Base-by-base conservation (phyloP, 2,888 invertebrate species). In the Erebia aethiops region DNA sequence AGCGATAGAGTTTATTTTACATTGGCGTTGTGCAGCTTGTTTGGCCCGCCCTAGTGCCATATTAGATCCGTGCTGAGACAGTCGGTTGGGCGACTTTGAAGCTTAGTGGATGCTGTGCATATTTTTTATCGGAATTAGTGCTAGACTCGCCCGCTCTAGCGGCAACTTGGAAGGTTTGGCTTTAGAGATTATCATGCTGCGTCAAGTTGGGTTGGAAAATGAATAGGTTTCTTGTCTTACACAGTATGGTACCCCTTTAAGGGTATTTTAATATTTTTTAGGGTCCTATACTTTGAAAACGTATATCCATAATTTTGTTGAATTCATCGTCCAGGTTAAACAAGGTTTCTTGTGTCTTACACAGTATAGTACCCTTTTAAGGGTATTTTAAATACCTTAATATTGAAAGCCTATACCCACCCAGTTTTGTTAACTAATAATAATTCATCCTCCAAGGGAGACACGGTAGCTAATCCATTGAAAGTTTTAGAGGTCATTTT, bases 121-220 rank as follows among this genome's bases (percentile, higher is more conserved):
- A 73, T 73, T 75, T 75, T 72, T 72, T 72, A 71, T 54, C 26
- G 69, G 71, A 72, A 75, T 72, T 67, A 73, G 70, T 72, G 41
- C 66, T 67, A 69, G 71, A 69, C 70, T 64, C 66, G 70, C 66
- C 69, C 67, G 43, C 18, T 18, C 21, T 52, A 52, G 46, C 61
- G 62, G 71, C 66, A 66, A 71, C 67, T 71, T 65, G 65, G 61
- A 46, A 49, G 51, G 49, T 74, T 69, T 26, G 64, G 54, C 54
- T 52, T 64, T 54, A 2, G 54, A 64, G 52, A 64, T 64, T 64
- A 54, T 5, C 64, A 52, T 54, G 64, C 52, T 64, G n/a, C 64
- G 41, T 64, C 64, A 41, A 10, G 54, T 64, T 16, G 54, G 16
- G 52, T 46, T 46, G 61, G 9, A 62, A 62, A 62, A 21, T 62